Percentiles rank a stretch among this genome's conserved stretches.
Evolutionary conservation across 2,888 invertebrate species (phyloP).

Genomic region (Rhamnusium bicolor): DNA sequence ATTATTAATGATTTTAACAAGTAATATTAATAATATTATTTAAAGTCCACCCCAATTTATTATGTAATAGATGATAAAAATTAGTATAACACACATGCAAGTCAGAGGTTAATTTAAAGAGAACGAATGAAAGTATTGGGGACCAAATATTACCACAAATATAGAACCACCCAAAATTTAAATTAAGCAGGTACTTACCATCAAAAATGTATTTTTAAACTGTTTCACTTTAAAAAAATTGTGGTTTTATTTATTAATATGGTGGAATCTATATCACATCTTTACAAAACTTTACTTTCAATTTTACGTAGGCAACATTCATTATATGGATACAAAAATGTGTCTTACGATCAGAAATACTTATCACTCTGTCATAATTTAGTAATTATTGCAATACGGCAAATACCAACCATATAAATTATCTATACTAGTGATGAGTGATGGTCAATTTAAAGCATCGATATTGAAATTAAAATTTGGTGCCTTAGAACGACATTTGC

Average conservation of each 20-base stretch:
- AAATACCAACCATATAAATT: too few species aligned
- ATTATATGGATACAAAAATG: too few species aligned
- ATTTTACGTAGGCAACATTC: neutral
- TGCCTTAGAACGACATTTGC: too few species aligned
- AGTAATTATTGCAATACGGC: too few species aligned
- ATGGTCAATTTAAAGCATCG: too few species aligned
- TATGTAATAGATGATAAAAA: slow-evolving; percentile 21
- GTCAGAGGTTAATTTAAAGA: slow-evolving; percentile 20
- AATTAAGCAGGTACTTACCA: slow-evolving; percentile 31
- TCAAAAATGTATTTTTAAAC: neutral
- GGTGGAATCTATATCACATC: neutral
- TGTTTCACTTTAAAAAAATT: neutral
- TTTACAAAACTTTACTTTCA: neutral
- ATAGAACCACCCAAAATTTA: slow-evolving; percentile 13
- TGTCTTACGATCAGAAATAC: too few species aligned
- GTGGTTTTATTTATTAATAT: neutral
- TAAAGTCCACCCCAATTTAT: slow-evolving; percentile 71
- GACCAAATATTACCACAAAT: slow-evolving; percentile 14
- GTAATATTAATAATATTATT: slow-evolving; percentile 58
- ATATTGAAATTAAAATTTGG: too few species aligned
- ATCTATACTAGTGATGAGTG: too few species aligned
- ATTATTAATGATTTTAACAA: neutral
- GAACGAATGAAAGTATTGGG: neutral
- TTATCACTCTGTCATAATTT: too few species aligned
- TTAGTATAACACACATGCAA: slow-evolving; percentile 53